A percentile compares a stretch with the other conserved stretches of the same genome.
phyloP scores from a whole-genome alignment of 2,797 vertebrate genomes.

The Trichosurus vulpecula region DNA sequence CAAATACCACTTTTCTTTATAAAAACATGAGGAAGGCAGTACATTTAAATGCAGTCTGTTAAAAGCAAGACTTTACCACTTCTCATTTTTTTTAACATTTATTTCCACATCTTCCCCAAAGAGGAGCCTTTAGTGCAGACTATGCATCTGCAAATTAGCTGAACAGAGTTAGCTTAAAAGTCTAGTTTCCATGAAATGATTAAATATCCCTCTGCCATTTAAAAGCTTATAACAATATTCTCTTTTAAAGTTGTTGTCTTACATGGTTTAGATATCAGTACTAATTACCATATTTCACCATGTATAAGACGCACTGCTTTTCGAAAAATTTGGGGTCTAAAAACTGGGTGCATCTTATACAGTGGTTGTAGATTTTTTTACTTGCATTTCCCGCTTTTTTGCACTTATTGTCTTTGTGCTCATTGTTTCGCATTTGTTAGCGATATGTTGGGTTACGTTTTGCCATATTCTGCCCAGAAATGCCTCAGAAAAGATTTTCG shows the following conservation, averaged over 20 bases:
- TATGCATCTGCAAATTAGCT: neutral
- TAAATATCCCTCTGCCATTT: neutral
- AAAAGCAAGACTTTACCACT: neutral
- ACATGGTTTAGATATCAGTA: constrained; percentile 15
- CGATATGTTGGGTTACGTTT: too few species aligned
- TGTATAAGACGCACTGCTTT: too few species aligned
- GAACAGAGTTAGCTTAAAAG: constrained; percentile 25
- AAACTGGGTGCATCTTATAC: too few species aligned
- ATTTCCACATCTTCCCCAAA: neutral
- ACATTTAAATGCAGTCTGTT: neutral
- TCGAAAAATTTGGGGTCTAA: too few species aligned
- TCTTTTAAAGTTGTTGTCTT: neutral
- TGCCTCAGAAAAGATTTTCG: too few species aligned
- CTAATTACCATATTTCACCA: too few species aligned
- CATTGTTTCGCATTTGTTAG: too few species aligned
- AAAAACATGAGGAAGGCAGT: neutral
- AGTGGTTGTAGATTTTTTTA: too few species aligned
- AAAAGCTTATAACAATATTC: neutral
- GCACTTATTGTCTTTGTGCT: too few species aligned
- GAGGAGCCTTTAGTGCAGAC: neutral
- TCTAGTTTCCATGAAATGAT: neutral
- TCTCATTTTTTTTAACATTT: neutral
- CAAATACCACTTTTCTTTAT: neutral
- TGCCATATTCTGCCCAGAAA: too few species aligned
- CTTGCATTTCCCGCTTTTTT: too few species aligned